Evolutionary conservation across 53 echinoderm and acorn worm species (phyloP).

Genomic region (Paracentrotus lividus): DNA sequence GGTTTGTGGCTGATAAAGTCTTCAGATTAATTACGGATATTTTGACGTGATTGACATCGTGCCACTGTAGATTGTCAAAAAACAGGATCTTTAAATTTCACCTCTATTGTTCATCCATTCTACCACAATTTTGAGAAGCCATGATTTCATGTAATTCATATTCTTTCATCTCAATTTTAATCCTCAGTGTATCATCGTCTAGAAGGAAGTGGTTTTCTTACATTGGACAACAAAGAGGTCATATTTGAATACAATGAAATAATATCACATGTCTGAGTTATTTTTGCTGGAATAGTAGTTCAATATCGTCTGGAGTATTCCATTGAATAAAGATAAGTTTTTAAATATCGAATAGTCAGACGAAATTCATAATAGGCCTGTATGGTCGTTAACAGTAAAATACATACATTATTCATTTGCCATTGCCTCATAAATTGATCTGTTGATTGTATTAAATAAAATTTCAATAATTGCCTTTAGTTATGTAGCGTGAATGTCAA

Average conservation of each 20-base stretch:
- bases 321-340: not conserved
- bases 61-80: not conserved
- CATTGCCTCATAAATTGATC: too few relatives aligned
- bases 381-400: too few relatives aligned
- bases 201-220: not conserved
- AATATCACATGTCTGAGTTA: not conserved
- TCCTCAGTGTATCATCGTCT: not conserved
- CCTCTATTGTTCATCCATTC: not conserved
- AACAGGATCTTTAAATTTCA: not conserved
- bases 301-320: not conserved
- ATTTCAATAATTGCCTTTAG: too few relatives aligned
- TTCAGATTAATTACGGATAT: not conserved
- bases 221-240: not conserved
- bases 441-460: too few relatives aligned
- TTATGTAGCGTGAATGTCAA: too few relatives aligned
- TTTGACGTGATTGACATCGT: not conserved
- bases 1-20: not conserved
- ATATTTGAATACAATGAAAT: conserved; percentile 9
- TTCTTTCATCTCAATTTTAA: not conserved
- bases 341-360: not conserved
- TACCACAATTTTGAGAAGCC: not conserved
- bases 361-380: not conserved
- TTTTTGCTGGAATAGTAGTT: not conserved
- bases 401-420: too few relatives aligned
- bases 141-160: not conserved